Percentiles rank a stretch among this genome's conserved stretches.
Evolutionary conservation across 2,113 vertebrate species (phyloP).

Genomic region (Geococcyx californianus): DNA sequence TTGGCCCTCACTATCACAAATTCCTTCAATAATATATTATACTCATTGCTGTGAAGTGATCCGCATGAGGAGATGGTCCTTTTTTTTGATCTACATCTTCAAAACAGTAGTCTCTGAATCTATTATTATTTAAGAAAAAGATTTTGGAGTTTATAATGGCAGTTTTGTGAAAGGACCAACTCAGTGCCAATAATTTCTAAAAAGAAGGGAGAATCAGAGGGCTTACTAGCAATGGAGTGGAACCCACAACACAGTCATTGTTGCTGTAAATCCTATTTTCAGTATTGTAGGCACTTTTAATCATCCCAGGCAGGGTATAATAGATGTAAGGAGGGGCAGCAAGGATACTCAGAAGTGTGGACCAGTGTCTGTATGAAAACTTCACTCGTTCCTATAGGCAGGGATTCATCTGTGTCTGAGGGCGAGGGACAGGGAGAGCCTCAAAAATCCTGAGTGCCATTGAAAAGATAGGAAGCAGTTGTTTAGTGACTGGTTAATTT

Average conservation of each 20-base stretch:
- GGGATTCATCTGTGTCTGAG: background rate
- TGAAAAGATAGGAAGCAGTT: background rate
- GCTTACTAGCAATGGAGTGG: background rate
- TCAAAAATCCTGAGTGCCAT: background rate
- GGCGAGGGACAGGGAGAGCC: background rate
- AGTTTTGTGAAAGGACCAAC: background rate
- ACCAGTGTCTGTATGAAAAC: background rate
- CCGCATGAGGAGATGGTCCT: background rate
- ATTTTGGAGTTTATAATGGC: background rate
- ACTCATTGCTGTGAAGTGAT: background rate
- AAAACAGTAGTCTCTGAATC: background rate
- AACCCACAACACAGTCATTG: background rate
- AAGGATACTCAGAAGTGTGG: background rate
- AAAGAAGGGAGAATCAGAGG: background rate
- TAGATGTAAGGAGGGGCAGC: background rate
- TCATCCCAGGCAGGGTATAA: background rate
- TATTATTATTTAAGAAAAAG: background rate
- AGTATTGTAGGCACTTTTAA: background rate
- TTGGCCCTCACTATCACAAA: background rate
- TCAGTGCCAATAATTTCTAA: background rate
- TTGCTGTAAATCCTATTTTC: background rate
- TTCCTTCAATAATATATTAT: background rate
- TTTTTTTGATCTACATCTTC: background rate
- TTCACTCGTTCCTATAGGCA: accelerated
- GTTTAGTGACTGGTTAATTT: background rate